Evolutionary conservation across 1,140 invertebrate species (phyloP).

Genomic region (Aphaenogaster floridana): DNA sequence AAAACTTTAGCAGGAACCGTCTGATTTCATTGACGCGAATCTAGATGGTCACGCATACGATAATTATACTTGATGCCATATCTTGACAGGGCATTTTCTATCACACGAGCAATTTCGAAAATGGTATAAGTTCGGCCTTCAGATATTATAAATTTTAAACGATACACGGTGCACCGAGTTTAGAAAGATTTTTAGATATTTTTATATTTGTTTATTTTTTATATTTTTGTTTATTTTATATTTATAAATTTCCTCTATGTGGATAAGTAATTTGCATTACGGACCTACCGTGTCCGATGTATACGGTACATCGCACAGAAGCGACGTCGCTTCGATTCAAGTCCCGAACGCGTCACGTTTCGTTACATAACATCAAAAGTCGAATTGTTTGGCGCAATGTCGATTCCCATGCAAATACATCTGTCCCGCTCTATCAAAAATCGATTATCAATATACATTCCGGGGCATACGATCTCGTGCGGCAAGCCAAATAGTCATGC

Average conservation of each 20-base stretch:
- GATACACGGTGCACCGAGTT: neutral
- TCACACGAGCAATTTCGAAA: conserved; percentile 4
- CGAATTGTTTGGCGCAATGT: conserved; percentile 14
- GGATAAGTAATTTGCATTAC: conserved; percentile 19
- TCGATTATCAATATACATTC: conserved; percentile 38
- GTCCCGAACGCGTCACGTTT: conserved; percentile 22
- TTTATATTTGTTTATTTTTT: neutral
- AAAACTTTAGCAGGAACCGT: neutral
- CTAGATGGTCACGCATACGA: neutral
- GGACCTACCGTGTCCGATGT: neutral
- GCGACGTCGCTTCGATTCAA: neutral
- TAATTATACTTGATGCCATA: neutral
- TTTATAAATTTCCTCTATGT: neutral
- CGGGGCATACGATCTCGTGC: conserved; percentile 1
- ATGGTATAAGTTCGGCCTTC: no score
- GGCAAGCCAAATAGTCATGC: conserved; percentile 13
- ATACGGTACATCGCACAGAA: neutral
- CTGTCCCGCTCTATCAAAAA: conserved; percentile 31
- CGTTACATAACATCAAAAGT: conserved; percentile 41
- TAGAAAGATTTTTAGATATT: neutral
- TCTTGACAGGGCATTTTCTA: neutral
- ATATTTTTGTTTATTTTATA: neutral
- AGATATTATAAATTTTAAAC: neutral
- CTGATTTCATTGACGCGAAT: neutral
- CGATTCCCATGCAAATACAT: conserved; percentile 36